Conservation (phyloP, 2,888 invertebrate genomes). For the Chaetogeoica ovagalla region DNA sequence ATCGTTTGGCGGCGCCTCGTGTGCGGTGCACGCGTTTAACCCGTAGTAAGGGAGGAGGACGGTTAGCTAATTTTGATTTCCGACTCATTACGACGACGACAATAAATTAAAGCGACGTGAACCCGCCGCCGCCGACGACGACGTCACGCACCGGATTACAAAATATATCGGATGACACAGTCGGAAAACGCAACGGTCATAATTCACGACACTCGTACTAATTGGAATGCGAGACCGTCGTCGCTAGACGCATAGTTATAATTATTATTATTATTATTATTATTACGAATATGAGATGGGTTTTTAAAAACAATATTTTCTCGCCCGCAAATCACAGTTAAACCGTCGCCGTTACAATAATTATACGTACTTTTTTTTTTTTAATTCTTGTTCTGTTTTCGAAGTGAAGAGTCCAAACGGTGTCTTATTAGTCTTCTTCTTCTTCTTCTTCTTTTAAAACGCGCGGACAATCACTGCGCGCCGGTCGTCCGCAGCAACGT, state of each 20-base stretch:
- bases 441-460: too few relatives aligned
- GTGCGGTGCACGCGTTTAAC: not conserved
- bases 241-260: not conserved
- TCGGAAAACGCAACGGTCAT: slow-evolving; percentile 3
- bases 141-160: not conserved
- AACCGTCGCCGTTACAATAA: too few relatives aligned
- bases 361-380: too few relatives aligned
- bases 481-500: too few relatives aligned
- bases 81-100: slow-evolving; percentile 39
- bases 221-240: slow-evolving; percentile 15
- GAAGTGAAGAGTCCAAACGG: too few relatives aligned
- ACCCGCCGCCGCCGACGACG: not conserved
- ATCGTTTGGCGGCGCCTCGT: slow-evolving; percentile 29
- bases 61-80: slow-evolving; percentile 47
- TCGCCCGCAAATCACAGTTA: too few relatives aligned
- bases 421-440: too few relatives aligned
- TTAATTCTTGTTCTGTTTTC: too few relatives aligned
- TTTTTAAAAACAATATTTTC: too few relatives aligned
- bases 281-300: not conserved
- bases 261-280: not conserved
- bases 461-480: too few relatives aligned
- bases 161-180: slow-evolving; percentile 15
- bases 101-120: slow-evolving; percentile 24
- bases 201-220: slow-evolving; percentile 24
- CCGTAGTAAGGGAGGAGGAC: not conserved